Evolutionary conservation across 2,113 vertebrate genomes (phyloP).

Genomic region (Chroicocephalus ridibundus): DNA sequence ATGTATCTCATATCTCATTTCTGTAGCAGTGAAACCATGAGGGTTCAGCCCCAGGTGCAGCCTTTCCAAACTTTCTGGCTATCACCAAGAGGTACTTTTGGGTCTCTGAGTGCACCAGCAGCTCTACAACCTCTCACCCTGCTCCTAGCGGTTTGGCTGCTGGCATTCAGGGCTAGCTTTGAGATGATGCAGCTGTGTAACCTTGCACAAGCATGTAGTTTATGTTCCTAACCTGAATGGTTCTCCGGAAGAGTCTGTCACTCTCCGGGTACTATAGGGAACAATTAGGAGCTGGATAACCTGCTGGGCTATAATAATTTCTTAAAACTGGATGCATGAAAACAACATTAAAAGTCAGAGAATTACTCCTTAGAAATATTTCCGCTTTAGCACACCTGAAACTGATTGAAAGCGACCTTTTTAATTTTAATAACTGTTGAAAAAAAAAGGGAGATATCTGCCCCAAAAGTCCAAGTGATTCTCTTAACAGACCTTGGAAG

Average conservation of each 20-base stretch:
- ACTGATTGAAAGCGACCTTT: neutral
- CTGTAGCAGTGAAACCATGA: rapidly evolving
- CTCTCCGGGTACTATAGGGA: neutral
- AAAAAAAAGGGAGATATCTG: neutral
- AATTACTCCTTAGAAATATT: neutral
- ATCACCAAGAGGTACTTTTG: rapidly evolving
- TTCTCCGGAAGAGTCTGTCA: neutral
- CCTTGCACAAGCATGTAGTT: neutral
- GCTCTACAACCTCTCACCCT: neutral
- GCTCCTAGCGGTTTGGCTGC: neutral
- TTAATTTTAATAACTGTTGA: neutral
- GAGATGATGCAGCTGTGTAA: neutral
- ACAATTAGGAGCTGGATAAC: neutral
- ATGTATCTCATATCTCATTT: neutral
- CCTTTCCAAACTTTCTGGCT: neutral
- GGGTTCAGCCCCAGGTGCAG: neutral
- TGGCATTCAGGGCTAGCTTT: neutral
- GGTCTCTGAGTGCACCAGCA: neutral
- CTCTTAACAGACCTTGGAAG: neutral
- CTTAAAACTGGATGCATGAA: neutral
- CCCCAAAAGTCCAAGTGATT: neutral
- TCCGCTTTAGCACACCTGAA: neutral
- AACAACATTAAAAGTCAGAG: neutral
- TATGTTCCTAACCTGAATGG: neutral
- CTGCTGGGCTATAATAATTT: neutral